These are phyloP conservation scores for Perccottus glenii DNA, from an alignment of 2,113 vertebrate species.

Conservation along the genomic window DNA sequence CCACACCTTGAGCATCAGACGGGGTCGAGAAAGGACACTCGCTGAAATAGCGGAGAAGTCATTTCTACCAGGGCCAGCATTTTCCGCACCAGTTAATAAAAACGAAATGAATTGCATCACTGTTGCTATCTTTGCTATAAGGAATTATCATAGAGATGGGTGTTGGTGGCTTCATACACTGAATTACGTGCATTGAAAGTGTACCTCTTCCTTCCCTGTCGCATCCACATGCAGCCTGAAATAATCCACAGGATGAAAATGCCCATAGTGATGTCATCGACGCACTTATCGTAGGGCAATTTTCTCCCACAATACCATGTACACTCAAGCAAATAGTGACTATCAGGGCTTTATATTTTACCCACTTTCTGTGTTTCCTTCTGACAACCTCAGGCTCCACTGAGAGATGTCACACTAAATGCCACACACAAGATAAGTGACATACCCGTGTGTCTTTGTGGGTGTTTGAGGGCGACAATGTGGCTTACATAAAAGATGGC, in stretches of 20 bases:
- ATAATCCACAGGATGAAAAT: slow-evolving; percentile 48
- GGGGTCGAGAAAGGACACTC: too few relatives aligned
- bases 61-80: slow-evolving; percentile 57
- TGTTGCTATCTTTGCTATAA: slow-evolving; percentile 68
- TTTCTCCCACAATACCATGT: slow-evolving; percentile 48
- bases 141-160: slow-evolving; percentile 80
- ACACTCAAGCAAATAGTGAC: slow-evolving; percentile 52
- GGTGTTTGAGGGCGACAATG: slow-evolving; percentile 41
- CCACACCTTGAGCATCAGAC: too few relatives aligned
- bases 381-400: slow-evolving; percentile 39
- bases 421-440: slow-evolving; percentile 58
- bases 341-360: slow-evolving; percentile 30
- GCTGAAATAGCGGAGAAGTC: slow-evolving; percentile 49
- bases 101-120: slow-evolving; percentile 74
- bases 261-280: slow-evolving; percentile 60
- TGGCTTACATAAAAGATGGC: slow-evolving; percentile 42
- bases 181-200: slow-evolving; percentile 52
- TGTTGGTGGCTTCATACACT: slow-evolving; percentile 60
- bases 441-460: slow-evolving; percentile 48
- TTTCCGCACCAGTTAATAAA: slow-evolving; percentile 73
- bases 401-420: slow-evolving; percentile 62
- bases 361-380: slow-evolving; percentile 50
- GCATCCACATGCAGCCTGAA: slow-evolving; percentile 23
- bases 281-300: slow-evolving; percentile 23
- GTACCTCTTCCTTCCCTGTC: slow-evolving; percentile 30